Percentiles rank a stretch among this genome's conserved stretches.
Evolutionary conservation across 2,888 invertebrate genomes (phyloP).

Genomic region (Acholoe squamosa): DNA sequence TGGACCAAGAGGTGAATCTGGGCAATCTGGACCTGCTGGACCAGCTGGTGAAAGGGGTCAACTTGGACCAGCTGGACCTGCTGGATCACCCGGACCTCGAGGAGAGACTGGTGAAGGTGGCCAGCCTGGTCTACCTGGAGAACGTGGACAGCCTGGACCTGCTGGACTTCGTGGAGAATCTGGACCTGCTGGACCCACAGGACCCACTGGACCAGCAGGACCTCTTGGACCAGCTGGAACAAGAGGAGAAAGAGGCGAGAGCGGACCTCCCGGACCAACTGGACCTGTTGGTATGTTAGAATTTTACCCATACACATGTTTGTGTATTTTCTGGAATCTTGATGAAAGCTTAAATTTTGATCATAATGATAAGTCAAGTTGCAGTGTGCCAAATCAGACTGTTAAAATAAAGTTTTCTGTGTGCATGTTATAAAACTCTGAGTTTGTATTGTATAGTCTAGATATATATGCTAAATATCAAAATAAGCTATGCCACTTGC

Average conservation of each 20-base stretch:
- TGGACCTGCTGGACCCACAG: conserved; percentile 54
- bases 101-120: conserved; percentile 66
- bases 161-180: conserved; percentile 63
- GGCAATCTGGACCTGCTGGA: conserved; percentile 63
- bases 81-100: conserved; percentile 67
- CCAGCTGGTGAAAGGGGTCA: conserved; percentile 81
- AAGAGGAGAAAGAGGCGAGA: conserved; percentile 62
- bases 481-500: too few relatives aligned
- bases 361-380: too few relatives aligned
- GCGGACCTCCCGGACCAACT: conserved; percentile 16
- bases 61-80: conserved; percentile 52
- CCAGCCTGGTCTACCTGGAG: conserved; percentile 36
- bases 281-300: neutral
- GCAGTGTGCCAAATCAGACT: too few relatives aligned
- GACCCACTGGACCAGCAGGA: neutral
- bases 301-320: too few relatives aligned
- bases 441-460: too few relatives aligned
- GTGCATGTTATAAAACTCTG: too few relatives aligned
- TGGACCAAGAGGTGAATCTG: conserved; percentile 30
- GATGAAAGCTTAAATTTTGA: too few relatives aligned
- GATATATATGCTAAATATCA: too few relatives aligned
- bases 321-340: too few relatives aligned
- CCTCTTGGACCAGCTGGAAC: conserved; percentile 38
- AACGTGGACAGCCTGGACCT: conserved; percentile 35
- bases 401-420: too few relatives aligned